Conservation (phyloP, 2,888 invertebrate species). For the Cosmorhoe ocellata region DNA sequence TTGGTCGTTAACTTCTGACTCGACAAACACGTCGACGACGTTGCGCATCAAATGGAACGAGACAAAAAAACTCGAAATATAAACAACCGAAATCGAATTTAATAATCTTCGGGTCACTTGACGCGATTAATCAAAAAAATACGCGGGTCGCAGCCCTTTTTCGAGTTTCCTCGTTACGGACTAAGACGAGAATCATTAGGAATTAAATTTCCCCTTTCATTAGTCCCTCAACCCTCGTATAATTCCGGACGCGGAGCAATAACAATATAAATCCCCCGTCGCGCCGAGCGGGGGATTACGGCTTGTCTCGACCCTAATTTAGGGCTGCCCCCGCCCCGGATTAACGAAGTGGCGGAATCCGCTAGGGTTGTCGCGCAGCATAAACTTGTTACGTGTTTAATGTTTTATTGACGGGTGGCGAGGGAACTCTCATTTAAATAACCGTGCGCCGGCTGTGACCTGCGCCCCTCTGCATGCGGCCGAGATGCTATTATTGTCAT, state of each 20-base stretch:
- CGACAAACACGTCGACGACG: conserved; percentile 57
- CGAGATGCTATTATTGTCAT: conserved; percentile 28
- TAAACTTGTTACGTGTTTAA: conserved; percentile 83
- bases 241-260: conserved; percentile 83
- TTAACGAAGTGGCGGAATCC: conserved; percentile 83
- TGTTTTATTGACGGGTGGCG: conserved; percentile 81
- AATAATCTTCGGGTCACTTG: conserved; percentile 66
- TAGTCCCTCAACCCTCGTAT: conserved; percentile 83
- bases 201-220: conserved; percentile 83
- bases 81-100: conserved; percentile 61
- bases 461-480: conserved; percentile 40
- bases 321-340: conserved; percentile 82
- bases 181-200: conserved; percentile 83
- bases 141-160: conserved; percentile 76
- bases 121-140: conserved; percentile 77
- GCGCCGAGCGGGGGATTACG: conserved; percentile 82
- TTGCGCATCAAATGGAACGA: conserved; percentile 56
- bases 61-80: conserved; percentile 53
- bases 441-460: conserved; percentile 56
- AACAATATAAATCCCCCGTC: conserved; percentile 83
- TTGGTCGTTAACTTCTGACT: conserved; percentile 71
- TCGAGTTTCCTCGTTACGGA: conserved; percentile 82
- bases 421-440: conserved; percentile 79
- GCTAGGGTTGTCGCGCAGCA: conserved; percentile 81
- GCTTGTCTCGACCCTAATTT: conserved; percentile 83